Evolutionary conservation across 2,113 vertebrate genomes (phyloP).

Genomic region (Verasper variegatus): DNA sequence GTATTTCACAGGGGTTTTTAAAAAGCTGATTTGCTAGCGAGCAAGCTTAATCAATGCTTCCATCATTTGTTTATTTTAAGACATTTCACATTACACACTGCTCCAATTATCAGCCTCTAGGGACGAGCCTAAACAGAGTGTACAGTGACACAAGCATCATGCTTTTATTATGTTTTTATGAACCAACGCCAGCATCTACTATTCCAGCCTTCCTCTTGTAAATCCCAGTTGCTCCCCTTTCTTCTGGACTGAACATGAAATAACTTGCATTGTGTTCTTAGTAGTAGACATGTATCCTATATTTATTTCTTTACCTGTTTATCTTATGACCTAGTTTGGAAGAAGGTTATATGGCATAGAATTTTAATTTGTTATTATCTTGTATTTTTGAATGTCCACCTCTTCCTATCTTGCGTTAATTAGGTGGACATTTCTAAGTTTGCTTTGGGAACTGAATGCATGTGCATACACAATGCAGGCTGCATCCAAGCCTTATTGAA

Average conservation of each 20-base stretch:
- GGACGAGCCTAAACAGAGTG: background rate
- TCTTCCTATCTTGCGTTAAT: no score
- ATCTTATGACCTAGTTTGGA: no score
- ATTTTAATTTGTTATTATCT: no score
- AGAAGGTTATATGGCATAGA: no score
- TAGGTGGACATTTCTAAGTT: no score
- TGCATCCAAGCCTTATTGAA: no score
- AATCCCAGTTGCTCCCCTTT: background rate
- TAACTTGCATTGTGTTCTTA: no score
- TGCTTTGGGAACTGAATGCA: no score
- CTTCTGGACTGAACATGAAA: background rate
- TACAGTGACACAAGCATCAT: background rate
- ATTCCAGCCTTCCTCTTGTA: background rate
- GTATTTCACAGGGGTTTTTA: constrained; percentile 23
- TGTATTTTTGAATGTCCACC: no score
- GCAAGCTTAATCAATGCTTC: constrained; percentile 20
- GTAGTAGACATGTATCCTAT: background rate
- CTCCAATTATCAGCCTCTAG: constrained; percentile 14
- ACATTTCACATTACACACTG: constrained; percentile 8
- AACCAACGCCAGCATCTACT: background rate
- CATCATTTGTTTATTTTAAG: constrained; percentile 24
- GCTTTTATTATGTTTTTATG: background rate
- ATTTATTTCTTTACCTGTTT: no score
- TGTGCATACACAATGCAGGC: no score
- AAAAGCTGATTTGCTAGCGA: background rate